These are phyloP conservation scores for Hoplostethus atlanticus DNA, from an alignment of 2,797 vertebrate species.

Conservation along the genomic window DNA sequence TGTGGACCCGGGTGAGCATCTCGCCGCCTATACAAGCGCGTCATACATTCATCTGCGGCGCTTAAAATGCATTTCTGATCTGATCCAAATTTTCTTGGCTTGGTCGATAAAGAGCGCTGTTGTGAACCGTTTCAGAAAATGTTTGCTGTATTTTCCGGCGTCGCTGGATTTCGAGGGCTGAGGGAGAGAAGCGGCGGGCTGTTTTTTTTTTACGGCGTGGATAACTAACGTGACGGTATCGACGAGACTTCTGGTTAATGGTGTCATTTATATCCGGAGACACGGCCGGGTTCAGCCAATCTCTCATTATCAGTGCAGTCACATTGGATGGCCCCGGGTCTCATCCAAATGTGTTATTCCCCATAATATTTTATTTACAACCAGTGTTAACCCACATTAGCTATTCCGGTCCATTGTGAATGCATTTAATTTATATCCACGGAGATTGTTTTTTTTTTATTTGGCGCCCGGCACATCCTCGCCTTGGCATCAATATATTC, in stretches of 20 bases:
- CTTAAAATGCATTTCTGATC: constrained; percentile 61
- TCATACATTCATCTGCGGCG: constrained; percentile 62
- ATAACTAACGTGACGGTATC: constrained; percentile 46
- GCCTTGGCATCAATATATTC: constrained; percentile 20
- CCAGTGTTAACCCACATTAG: background rate
- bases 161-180: constrained; percentile 49
- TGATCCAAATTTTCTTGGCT: constrained; percentile 71
- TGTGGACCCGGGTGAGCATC: constrained; percentile 49
- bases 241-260: constrained; percentile 66
- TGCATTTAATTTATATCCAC: background rate
- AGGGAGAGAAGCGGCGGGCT: constrained; percentile 40
- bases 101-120: constrained; percentile 65
- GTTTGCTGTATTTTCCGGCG: constrained; percentile 72
- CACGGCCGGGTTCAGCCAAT: constrained; percentile 25
- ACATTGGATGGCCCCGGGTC: background rate
- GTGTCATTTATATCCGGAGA: constrained; percentile 67
- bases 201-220: background rate
- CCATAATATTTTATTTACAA: constrained; percentile 14
- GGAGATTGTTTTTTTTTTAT: background rate
- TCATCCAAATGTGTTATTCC: constrained; percentile 13
- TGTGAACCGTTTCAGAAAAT: constrained; percentile 69
- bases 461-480: background rate
- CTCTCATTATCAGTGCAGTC: constrained; percentile 33
- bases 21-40: constrained; percentile 58
- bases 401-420: background rate